Percentiles rank a stretch among this genome's conserved stretches.
phyloP scores from a whole-genome alignment of 1,140 invertebrate genomes.

The Amyelois transitella region DNA sequence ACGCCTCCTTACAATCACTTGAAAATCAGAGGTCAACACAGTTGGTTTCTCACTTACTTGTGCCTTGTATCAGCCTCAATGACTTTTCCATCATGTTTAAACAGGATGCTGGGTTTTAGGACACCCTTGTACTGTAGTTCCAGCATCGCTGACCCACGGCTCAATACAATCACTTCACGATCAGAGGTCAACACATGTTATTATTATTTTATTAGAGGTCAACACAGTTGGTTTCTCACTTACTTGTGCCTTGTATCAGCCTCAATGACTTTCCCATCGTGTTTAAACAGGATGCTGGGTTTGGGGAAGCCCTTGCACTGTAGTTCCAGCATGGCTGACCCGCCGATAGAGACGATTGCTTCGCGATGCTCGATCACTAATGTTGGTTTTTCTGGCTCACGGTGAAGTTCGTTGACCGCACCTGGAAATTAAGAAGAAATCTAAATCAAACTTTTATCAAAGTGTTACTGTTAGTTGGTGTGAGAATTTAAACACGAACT shows the following conservation, averaged over 20 bases:
- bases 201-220: too few species aligned
- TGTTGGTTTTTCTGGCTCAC: slow-evolving; percentile 87
- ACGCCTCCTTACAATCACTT: slow-evolving; percentile 84
- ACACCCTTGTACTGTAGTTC: slow-evolving; percentile 94
- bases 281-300: slow-evolving; percentile 91
- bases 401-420: slow-evolving; percentile 85
- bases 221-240: slow-evolving; percentile 31
- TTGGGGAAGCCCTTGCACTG: slow-evolving; percentile 95
- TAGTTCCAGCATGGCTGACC: slow-evolving; percentile 95
- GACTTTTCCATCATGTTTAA: slow-evolving; percentile 89
- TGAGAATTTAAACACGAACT: too few species aligned
- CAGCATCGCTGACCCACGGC: slow-evolving; percentile 94
- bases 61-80: slow-evolving; percentile 86
- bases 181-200: too few species aligned
- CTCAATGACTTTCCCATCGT: slow-evolving; percentile 88
- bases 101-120: slow-evolving; percentile 93
- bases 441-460: background rate
- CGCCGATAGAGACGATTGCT: slow-evolving; percentile 85
- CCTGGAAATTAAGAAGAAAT: slow-evolving; percentile 53
- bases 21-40: too few species aligned
- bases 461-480: background rate
- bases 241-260: slow-evolving; percentile 87
- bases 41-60: too few species aligned
- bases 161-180: slow-evolving; percentile 82
- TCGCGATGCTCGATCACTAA: slow-evolving; percentile 84